These are phyloP conservation scores for Casuarius casuarius DNA, from an alignment of 2,113 vertebrate species.

Conservation along the genomic window DNA sequence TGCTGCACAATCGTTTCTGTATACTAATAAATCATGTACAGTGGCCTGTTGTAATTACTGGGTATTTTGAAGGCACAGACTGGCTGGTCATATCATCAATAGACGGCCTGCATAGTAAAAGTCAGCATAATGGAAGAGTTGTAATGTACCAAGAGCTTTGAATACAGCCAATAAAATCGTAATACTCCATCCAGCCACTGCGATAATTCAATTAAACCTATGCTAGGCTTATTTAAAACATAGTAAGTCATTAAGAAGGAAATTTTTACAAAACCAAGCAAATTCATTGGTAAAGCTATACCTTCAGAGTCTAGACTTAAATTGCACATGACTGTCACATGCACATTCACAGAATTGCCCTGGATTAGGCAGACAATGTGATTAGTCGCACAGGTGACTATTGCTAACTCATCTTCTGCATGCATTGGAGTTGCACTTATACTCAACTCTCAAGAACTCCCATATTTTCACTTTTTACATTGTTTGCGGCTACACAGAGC, in stretches of 20 bases:
- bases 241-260: neutral
- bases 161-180: neutral
- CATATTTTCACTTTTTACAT: neutral
- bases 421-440: neutral
- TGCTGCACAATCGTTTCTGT: constrained; percentile 35
- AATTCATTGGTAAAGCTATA: neutral
- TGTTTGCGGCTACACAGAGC: neutral
- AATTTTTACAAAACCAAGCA: neutral
- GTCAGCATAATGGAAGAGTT: constrained; percentile 46
- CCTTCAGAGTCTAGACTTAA: neutral
- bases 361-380: neutral
- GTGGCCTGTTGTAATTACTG: constrained; percentile 54
- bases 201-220: neutral
- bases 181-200: neutral
- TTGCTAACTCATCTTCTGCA: neutral
- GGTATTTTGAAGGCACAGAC: constrained; percentile 22
- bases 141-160: neutral
- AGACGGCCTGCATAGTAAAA: constrained; percentile 34
- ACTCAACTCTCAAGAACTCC: neutral
- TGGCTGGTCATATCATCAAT: neutral
- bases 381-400: neutral
- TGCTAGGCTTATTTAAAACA: neutral
- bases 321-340: neutral
- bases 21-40: constrained; percentile 52
- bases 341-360: neutral